Base-by-base conservation (phyloP, 2,888 invertebrate species). In the Pedicia rivosa region DNA sequence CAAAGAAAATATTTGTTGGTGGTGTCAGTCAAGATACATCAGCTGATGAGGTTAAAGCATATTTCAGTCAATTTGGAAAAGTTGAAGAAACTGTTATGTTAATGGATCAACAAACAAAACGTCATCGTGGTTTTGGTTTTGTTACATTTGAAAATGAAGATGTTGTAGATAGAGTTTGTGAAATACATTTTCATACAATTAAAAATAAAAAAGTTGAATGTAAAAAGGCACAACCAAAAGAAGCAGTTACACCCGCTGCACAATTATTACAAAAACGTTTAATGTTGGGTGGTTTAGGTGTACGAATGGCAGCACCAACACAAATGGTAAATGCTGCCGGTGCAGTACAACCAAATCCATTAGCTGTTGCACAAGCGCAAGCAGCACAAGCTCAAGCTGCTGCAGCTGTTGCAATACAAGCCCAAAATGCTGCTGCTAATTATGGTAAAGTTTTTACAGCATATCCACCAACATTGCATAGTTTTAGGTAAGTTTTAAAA, bases 41-140 rank as follows among this genome's bases (percentile, higher is more conserved):
- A 20, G 82, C 84, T 37, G 88, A 88, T 39, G 88, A 88, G 61
- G 87, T 88, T 6, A 81, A 86, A 59, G 79, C 81, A 25, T 88
- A 87, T 62, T 88, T 88, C 69, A 76, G 77, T 46, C 86, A 87
- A 61, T 88, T 86, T 59, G 88, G 88, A 13, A 78, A 79, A 53
- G 87, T 86, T 14, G 87, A 87, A 56, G 88, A 88, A 61, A 84
- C 87, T 19, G 87, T 87, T 13, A 87, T 88, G 87, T 68, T 88
- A 47, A 88, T 88, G 87, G 87, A 88, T 57, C 87, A 88, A 63
- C 87, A 88, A 62, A 88, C 88, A 20, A 87, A 87, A 54, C 74
- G 88, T 39, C 87, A 88, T 57, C 72, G 88, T 37, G 88, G 88
- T 43, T 88, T 88, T 58, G 88, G 87, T 25, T 88, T 88, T 62